Evolutionary conservation across 2,888 invertebrate species (phyloP).

Genomic region (Eutolmus rufibarbis): DNA sequence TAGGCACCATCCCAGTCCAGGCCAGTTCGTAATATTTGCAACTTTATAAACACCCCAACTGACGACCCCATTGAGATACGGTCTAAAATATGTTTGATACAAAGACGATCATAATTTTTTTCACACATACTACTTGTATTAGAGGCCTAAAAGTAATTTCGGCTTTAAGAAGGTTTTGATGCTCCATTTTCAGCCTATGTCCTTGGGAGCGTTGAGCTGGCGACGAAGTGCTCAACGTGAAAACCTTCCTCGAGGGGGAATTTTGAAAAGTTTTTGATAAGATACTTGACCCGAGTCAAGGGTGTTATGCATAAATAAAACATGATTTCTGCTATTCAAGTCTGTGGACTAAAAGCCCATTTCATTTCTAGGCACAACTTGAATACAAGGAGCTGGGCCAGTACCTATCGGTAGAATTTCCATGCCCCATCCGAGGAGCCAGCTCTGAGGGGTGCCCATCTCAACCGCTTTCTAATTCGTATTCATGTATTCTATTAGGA

Average conservation of each 20-base stretch:
- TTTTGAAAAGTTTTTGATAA: slow-evolving; percentile 35
- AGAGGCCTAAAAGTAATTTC: background rate
- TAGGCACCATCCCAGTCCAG: background rate
- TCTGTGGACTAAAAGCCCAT: slow-evolving; percentile 10
- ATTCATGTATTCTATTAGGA: slow-evolving; percentile 39
- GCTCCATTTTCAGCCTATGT: background rate
- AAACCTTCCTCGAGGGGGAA: background rate
- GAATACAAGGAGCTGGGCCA: background rate
- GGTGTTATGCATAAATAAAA: slow-evolving; percentile 34
- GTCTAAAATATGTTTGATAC: background rate
- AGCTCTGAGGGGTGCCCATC: background rate
- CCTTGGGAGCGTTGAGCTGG: background rate
- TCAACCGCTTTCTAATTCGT: slow-evolving; percentile 30
- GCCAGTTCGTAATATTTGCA: background rate
- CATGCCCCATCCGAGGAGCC: background rate
- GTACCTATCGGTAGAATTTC: background rate
- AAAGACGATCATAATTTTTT: background rate
- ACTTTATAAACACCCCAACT: background rate
- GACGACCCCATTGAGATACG: background rate
- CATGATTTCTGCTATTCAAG: slow-evolving; percentile 15
- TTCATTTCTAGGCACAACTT: background rate
- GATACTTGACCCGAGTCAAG: slow-evolving; percentile 25
- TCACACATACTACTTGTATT: background rate
- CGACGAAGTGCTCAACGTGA: background rate
- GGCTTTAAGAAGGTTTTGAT: background rate